Evolutionary conservation across 1,140 invertebrate genomes (phyloP).

Genomic region (Hermetia illucens): DNA sequence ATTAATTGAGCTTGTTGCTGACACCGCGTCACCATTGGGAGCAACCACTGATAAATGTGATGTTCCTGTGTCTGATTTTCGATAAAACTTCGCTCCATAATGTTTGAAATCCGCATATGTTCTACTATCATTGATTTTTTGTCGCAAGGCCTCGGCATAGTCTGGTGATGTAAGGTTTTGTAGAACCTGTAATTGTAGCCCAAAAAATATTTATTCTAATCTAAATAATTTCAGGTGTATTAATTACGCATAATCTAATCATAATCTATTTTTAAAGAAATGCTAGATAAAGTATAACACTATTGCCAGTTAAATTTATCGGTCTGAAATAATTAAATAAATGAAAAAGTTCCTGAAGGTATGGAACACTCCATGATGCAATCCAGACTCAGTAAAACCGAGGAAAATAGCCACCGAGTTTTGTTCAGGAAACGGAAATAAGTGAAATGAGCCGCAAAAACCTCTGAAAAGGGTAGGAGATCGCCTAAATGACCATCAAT

Average conservation of each 20-base stretch:
- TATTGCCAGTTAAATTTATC: too few relatives aligned
- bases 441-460: too few relatives aligned
- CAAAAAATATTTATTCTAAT: not conserved
- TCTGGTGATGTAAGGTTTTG: constrained; percentile 20
- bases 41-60: constrained; percentile 76
- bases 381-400: too few relatives aligned
- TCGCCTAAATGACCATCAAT: too few relatives aligned
- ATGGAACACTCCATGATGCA: too few relatives aligned
- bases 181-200: not conserved
- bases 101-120: constrained; percentile 39
- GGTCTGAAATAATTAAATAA: constrained; percentile 6
- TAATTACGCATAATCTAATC: too few relatives aligned
- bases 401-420: too few relatives aligned
- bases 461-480: too few relatives aligned
- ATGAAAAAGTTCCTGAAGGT: too few relatives aligned
- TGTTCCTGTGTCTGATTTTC: constrained; percentile 63
- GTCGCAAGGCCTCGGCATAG: constrained; percentile 46
- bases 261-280: too few relatives aligned
- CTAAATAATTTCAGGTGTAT: not conserved
- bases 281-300: too few relatives aligned
- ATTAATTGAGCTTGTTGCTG: constrained; percentile 89
- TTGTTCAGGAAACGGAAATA: too few relatives aligned
- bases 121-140: constrained; percentile 46
- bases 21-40: constrained; percentile 80
- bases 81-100: constrained; percentile 48